These are phyloP conservation scores for Chrysocyon brachyurus DNA, from an alignment of 2,797 vertebrate genomes.

Conservation along the genomic window DNA sequence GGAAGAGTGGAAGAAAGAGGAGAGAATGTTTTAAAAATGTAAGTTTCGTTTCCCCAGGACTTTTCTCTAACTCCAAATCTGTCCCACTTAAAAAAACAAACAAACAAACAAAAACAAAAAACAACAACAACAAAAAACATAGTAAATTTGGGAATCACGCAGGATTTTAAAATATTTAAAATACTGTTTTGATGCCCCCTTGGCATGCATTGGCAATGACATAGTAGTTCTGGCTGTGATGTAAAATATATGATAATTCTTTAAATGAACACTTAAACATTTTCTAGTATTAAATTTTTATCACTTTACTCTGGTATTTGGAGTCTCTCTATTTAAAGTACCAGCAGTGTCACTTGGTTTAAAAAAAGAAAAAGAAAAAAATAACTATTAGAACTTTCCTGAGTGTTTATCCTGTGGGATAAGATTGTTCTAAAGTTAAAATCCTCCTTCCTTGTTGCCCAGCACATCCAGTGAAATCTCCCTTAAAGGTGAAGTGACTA, in stretches of 20 bases:
- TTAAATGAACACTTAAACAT: neutral
- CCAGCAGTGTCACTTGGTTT: neutral
- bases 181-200: neutral
- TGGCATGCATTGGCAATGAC: neutral
- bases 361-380: neutral
- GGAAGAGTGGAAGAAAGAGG: neutral
- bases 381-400: neutral
- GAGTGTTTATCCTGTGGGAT: neutral
- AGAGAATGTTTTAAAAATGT: neutral
- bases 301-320: neutral
- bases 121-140: too few species aligned
- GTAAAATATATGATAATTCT: neutral
- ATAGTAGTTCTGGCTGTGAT: neutral
- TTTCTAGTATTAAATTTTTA: slow-evolving; percentile 20
- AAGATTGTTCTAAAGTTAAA: neutral
- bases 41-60: neutral
- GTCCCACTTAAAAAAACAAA: neutral
- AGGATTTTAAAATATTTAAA: neutral
- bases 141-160: neutral
- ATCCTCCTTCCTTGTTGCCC: neutral
- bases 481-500: neutral
- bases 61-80: slow-evolving; percentile 22
- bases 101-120: too few species aligned
- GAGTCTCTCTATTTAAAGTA: slow-evolving; percentile 37
- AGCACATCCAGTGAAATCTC: neutral